A percentile compares a stretch with the other conserved stretches of the same genome.
Evolutionary conservation across 2,797 vertebrate genomes (phyloP).

Genomic region (Schizopygopsis malacanthus): DNA sequence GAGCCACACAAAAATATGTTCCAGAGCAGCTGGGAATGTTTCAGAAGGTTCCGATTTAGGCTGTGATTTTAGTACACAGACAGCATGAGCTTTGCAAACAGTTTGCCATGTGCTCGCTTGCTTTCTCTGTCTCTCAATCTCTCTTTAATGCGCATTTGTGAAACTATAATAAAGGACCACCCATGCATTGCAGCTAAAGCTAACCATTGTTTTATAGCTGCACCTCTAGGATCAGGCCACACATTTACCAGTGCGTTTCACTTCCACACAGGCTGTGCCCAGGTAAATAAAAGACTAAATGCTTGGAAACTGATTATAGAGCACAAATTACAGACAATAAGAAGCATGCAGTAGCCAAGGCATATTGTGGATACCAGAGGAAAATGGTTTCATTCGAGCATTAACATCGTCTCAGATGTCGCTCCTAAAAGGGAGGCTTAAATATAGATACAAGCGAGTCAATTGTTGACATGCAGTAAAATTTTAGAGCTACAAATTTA

Average conservation of each 20-base stretch:
- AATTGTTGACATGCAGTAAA: neutral
- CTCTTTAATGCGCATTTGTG: slow-evolving; percentile 9
- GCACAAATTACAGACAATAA: slow-evolving; percentile 36
- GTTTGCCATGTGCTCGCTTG: slow-evolving; percentile 1
- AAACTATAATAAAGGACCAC: slow-evolving; percentile 47
- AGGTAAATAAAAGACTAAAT: slow-evolving; percentile 20
- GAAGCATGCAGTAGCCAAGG: slow-evolving; percentile 4
- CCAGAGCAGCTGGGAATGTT: slow-evolving; percentile 42
- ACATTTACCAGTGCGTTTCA: slow-evolving; percentile 31
- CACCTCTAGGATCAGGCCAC: slow-evolving; percentile 21
- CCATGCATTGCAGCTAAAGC: slow-evolving; percentile 48
- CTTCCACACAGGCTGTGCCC: slow-evolving; percentile 41
- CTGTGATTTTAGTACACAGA: slow-evolving; percentile 21
- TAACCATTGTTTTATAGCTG: slow-evolving; percentile 51
- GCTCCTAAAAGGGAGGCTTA: slow-evolving; percentile 13
- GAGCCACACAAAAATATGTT: slow-evolving; percentile 19
- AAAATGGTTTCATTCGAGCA: neutral
- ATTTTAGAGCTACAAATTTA: neutral
- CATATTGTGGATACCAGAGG: neutral
- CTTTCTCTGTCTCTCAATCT: neutral
- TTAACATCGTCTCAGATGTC: neutral
- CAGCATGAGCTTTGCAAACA: neutral
- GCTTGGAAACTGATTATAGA: slow-evolving; percentile 40
- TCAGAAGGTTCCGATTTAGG: slow-evolving; percentile 16
- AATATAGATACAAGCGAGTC: neutral